These are phyloP conservation scores for Danaus chrysippus DNA, from an alignment of 2,888 invertebrate genomes.

Conservation along the genomic window DNA sequence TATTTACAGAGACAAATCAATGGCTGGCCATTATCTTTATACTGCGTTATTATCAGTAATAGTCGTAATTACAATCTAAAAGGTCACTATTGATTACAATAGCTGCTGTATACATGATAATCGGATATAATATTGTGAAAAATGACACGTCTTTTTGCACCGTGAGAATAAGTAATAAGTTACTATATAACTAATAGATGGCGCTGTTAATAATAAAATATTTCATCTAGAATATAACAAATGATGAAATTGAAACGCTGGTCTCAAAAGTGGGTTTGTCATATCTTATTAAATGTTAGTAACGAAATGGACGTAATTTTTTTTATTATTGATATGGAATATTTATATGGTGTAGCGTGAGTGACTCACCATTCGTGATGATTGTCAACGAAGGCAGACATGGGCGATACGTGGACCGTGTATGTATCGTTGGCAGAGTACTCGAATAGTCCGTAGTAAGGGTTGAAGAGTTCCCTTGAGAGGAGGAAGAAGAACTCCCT, in stretches of 20 bases:
- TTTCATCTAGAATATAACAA: no score
- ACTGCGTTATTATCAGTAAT: conserved; percentile 13
- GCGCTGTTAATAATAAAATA: no score
- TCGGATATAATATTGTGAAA: no score
- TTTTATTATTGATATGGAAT: no score
- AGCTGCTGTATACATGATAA: no score
- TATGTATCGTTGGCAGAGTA: conserved; percentile 99
- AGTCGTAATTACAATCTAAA: conserved; percentile 9
- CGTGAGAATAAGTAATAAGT: neutral
- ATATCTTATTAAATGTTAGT: no score
- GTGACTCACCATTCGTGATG: conserved; percentile 92
- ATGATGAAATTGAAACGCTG: no score
- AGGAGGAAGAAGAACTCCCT: conserved; percentile 98
- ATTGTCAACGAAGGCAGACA: conserved; percentile 98
- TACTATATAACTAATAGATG: neutral
- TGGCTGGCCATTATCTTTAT: conserved; percentile 8
- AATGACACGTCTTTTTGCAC: neutral
- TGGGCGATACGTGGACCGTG: conserved; percentile 96
- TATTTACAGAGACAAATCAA: neutral
- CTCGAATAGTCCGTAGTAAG: conserved; percentile 98
- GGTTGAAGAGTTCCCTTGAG: conserved; percentile 98
- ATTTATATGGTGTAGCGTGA: neutral
- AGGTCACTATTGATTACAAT: neutral
- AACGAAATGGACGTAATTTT: no score
- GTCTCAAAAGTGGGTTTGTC: no score